Evolutionary conservation across 2,888 invertebrate genomes (phyloP).

Genomic region (Diloba caeruleocephala): DNA sequence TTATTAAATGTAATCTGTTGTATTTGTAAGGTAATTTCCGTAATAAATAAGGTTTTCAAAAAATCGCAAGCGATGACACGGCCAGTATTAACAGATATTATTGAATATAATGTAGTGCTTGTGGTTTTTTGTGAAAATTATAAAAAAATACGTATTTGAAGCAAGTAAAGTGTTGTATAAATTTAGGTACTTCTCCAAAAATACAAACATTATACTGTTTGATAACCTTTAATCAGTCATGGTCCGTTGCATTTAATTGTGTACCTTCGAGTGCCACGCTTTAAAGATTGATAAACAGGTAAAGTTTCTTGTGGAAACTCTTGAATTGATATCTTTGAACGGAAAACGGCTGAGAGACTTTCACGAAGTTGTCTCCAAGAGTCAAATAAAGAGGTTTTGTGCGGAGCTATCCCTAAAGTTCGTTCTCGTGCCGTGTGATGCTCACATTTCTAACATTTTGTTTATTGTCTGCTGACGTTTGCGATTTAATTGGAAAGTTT

Average conservation of each 20-base stretch:
- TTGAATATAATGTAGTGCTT: too few relatives aligned
- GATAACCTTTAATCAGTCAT: slow-evolving; percentile 16
- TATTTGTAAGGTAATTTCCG: too few relatives aligned
- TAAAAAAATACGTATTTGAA: too few relatives aligned
- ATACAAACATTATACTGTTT: slow-evolving; percentile 9
- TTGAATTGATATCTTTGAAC: slow-evolving; percentile 65
- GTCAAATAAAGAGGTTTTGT: slow-evolving; percentile 68
- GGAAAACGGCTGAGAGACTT: slow-evolving; percentile 50
- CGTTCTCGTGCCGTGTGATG: slow-evolving; percentile 32
- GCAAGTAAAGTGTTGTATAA: too few relatives aligned
- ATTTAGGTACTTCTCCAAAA: too few relatives aligned
- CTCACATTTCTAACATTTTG: slow-evolving; percentile 50
- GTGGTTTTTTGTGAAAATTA: too few relatives aligned
- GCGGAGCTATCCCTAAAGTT: slow-evolving; percentile 57
- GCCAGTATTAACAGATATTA: too few relatives aligned
- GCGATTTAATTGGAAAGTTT: slow-evolving; percentile 50
- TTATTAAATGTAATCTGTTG: too few relatives aligned
- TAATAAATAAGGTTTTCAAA: too few relatives aligned
- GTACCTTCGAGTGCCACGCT: slow-evolving; percentile 31
- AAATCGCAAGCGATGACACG: too few relatives aligned
- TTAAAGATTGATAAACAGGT: slow-evolving; percentile 66
- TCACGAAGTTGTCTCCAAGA: slow-evolving; percentile 52
- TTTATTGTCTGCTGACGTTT: slow-evolving; percentile 54
- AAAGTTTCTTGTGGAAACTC: slow-evolving; percentile 62
- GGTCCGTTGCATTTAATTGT: slow-evolving; percentile 39